Percentiles rank a stretch among this genome's conserved stretches.
phyloP scores from a whole-genome alignment of 2,888 invertebrate species.

The Invenusta paracnida region DNA sequence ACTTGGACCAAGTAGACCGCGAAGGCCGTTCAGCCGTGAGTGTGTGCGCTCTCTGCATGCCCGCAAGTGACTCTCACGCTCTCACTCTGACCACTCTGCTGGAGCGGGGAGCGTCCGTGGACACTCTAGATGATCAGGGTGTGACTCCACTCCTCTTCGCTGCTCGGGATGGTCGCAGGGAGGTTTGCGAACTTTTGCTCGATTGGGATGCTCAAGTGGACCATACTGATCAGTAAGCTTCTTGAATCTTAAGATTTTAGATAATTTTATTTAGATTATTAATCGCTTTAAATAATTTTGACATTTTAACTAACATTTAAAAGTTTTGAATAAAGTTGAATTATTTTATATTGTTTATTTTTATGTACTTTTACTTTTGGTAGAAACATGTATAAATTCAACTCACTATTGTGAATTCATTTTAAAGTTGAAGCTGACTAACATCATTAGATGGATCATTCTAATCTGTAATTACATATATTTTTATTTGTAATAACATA shows the following conservation, averaged over 20 bases:
- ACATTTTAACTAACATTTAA: not conserved
- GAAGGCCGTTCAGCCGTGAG: conserved; percentile 33
- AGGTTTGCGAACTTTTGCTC: conserved; percentile 73
- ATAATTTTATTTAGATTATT: not conserved
- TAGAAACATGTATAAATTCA: too few relatives aligned
- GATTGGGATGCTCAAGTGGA: conserved; percentile 76
- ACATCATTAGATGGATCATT: too few relatives aligned
- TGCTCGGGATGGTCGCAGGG: conserved; percentile 48
- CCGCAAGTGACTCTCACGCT: conserved; percentile 56
- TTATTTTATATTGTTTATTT: not conserved
- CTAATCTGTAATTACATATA: too few relatives aligned
- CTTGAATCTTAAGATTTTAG: not conserved
- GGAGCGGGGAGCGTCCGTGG: conserved; percentile 52
- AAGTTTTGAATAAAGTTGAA: not conserved
- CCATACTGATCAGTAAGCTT: conserved; percentile 44
- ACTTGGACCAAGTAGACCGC: conserved; percentile 74
- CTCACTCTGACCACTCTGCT: conserved; percentile 54
- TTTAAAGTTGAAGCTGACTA: too few relatives aligned
- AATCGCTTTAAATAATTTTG: not conserved
- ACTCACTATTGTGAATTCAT: too few relatives aligned
- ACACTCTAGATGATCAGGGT: conserved; percentile 58
- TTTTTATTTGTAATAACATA: too few relatives aligned
- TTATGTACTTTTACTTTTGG: not conserved
- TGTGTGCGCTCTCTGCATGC: conserved; percentile 58
- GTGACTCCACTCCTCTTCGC: conserved; percentile 59